A percentile compares a stretch with the other conserved stretches of the same genome.
Conservation (phyloP, 2,888 invertebrate species). For the Dinocampus coccinellae region DNA sequence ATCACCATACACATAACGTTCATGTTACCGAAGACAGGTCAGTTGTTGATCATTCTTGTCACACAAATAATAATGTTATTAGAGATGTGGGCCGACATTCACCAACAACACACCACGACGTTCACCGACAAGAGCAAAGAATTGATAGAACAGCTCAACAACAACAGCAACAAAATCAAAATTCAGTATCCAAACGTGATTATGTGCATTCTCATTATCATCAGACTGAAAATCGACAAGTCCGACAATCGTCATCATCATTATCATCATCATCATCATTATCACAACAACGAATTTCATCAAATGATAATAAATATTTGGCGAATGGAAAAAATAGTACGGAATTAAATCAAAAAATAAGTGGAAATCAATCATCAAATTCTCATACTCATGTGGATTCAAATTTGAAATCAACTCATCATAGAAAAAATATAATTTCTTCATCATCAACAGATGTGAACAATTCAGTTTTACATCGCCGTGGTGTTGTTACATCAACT, state of each 20-base stretch:
- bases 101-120: slow-evolving; percentile 10
- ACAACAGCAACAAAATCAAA: slow-evolving; percentile 41
- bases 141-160: slow-evolving; percentile 45
- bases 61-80: slow-evolving; percentile 33
- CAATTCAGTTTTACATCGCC: slow-evolving; percentile 84
- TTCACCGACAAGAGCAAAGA: slow-evolving; percentile 44
- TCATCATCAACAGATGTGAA: slow-evolving; percentile 79
- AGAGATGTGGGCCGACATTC: slow-evolving; percentile 36
- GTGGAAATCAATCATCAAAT: slow-evolving; percentile 42
- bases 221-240: slow-evolving; percentile 49
- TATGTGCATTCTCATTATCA: slow-evolving; percentile 60
- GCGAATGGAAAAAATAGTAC: slow-evolving; percentile 69
- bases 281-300: slow-evolving; percentile 63
- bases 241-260: slow-evolving; percentile 54
- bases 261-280: background rate
- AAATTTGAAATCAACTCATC: slow-evolving; percentile 70
- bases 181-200: slow-evolving; percentile 48
- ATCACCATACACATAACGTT: slow-evolving; percentile 36
- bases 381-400: slow-evolving; percentile 50
- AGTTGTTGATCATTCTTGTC: slow-evolving; percentile 37
- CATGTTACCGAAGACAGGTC: slow-evolving; percentile 48
- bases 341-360: slow-evolving; percentile 73
- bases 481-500: slow-evolving; percentile 77
- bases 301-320: slow-evolving; percentile 68
- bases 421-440: slow-evolving; percentile 81